These are phyloP conservation scores for Aphrophora alni DNA, from an alignment of 2,888 invertebrate species.

Conservation along the genomic window DNA sequence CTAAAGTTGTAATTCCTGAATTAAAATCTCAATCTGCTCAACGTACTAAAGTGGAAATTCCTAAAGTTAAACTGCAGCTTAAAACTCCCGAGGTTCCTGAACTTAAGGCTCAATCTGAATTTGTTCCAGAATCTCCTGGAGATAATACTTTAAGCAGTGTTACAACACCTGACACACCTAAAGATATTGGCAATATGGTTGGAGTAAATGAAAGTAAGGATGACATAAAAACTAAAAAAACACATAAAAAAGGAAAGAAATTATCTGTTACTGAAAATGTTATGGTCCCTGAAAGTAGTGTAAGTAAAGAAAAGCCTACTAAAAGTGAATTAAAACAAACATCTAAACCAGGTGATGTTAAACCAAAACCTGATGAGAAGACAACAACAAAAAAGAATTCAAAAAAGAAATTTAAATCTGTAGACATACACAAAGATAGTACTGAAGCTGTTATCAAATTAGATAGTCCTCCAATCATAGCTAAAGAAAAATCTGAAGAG, in stretches of 20 bases:
- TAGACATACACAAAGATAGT: no score
- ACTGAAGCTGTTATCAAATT: background rate
- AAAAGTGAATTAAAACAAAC: no score
- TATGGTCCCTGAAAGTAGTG: background rate
- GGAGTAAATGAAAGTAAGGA: background rate
- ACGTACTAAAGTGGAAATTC: background rate
- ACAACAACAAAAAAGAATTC: background rate
- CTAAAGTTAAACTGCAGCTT: background rate
- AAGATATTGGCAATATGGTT: background rate
- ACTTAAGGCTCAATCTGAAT: background rate
- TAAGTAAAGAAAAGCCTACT: background rate
- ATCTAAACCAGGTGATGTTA: slow-evolving; percentile 19
- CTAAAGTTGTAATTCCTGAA: background rate
- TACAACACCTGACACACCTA: background rate
- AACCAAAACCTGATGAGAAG: slow-evolving; percentile 19
- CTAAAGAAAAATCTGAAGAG: background rate
- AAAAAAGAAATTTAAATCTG: slow-evolving; percentile 16
- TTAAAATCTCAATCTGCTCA: background rate
- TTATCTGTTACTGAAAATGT: background rate
- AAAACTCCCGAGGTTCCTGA: background rate
- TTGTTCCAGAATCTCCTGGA: background rate
- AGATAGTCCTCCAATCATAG: background rate
- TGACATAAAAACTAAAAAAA: background rate
- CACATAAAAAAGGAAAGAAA: background rate
- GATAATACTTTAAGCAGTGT: background rate